phyloP scores from a whole-genome alignment of 2,888 invertebrate species.

The Tuberolachnus salignus region DNA sequence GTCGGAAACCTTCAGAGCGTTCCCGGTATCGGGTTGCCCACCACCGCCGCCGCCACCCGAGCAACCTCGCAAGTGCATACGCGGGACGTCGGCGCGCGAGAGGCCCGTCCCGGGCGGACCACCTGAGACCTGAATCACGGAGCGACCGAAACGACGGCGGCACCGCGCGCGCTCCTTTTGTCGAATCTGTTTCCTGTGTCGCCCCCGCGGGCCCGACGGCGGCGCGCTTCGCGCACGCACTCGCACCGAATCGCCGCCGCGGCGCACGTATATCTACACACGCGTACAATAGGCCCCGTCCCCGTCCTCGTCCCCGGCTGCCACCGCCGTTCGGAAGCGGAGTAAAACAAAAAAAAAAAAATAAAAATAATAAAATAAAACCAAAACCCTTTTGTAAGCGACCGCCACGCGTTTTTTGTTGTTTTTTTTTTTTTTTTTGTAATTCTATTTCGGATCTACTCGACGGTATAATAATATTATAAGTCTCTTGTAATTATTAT shows the following conservation, averaged over 20 bases:
- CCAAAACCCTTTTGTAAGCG: slow-evolving; percentile 41
- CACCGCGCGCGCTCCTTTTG: slow-evolving; percentile 42
- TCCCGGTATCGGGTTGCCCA: slow-evolving; percentile 55
- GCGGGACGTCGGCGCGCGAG: slow-evolving; percentile 23
- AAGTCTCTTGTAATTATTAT: too few relatives aligned
- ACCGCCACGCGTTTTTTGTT: slow-evolving; percentile 21
- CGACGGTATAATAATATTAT: background rate
- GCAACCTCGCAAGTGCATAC: slow-evolving; percentile 19
- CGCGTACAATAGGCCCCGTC: slow-evolving; percentile 16
- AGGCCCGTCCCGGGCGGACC: slow-evolving; percentile 52
- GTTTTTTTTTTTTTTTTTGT: slow-evolving; percentile 27
- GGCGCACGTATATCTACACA: background rate
- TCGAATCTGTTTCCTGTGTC: slow-evolving; percentile 52
- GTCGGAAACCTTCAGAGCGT: slow-evolving; percentile 50
- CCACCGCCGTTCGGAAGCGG: background rate
- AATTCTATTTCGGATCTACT: slow-evolving; percentile 49
- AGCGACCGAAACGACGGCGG: slow-evolving; percentile 46
- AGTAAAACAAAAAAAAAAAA: background rate
- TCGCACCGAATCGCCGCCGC: background rate
- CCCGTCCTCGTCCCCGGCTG: background rate
- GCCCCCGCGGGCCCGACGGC: slow-evolving; percentile 42
- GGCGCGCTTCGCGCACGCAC: background rate
- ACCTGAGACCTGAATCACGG: slow-evolving; percentile 55
- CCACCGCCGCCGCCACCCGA: background rate
- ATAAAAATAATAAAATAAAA: too few relatives aligned